phyloP scores from a whole-genome alignment of 2,888 invertebrate species.

The Eupithecia centaureata region DNA sequence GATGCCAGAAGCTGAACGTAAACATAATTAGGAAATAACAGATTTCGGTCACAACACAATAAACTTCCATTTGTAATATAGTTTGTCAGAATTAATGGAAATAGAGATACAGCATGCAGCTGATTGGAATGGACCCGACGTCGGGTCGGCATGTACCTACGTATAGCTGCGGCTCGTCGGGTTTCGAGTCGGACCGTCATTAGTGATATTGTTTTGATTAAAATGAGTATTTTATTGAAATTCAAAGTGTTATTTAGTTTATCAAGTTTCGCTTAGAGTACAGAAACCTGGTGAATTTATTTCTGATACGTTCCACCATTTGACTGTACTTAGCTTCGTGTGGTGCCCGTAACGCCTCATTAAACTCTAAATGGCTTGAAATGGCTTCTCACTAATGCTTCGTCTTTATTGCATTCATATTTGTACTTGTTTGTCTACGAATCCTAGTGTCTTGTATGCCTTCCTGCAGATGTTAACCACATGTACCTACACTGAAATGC shows the following conservation, averaged over 20 bases:
- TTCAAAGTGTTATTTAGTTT: slow-evolving; percentile 15
- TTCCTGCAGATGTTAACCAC: too few species aligned
- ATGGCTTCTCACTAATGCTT: too few species aligned
- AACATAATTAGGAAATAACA: slow-evolving; percentile 26
- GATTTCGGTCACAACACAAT: slow-evolving; percentile 21
- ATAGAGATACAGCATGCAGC: slow-evolving; percentile 18
- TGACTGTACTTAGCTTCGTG: too few species aligned
- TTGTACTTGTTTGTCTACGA: too few species aligned
- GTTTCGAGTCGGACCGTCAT: slow-evolving; percentile 9
- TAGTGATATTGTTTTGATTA: slow-evolving; percentile 26
- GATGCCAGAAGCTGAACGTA: slow-evolving; percentile 24
- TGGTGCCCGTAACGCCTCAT: too few species aligned
- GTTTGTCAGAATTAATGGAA: slow-evolving; percentile 25
- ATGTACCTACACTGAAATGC: too few species aligned
- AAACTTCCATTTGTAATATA: slow-evolving; percentile 16
- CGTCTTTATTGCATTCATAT: too few species aligned
- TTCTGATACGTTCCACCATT: too few species aligned
- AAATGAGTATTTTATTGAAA: slow-evolving; percentile 20
- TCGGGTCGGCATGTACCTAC: slow-evolving; percentile 9
- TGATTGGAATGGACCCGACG: slow-evolving; percentile 15
- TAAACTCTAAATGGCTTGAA: too few species aligned
- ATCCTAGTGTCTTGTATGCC: too few species aligned
- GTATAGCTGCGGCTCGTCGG: slow-evolving; percentile 2
- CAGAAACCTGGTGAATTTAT: too few species aligned
- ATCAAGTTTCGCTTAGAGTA: slow-evolving; percentile 24